phyloP scores from a whole-genome alignment of 1,140 invertebrate genomes.

The Drosophila seguyi region DNA sequence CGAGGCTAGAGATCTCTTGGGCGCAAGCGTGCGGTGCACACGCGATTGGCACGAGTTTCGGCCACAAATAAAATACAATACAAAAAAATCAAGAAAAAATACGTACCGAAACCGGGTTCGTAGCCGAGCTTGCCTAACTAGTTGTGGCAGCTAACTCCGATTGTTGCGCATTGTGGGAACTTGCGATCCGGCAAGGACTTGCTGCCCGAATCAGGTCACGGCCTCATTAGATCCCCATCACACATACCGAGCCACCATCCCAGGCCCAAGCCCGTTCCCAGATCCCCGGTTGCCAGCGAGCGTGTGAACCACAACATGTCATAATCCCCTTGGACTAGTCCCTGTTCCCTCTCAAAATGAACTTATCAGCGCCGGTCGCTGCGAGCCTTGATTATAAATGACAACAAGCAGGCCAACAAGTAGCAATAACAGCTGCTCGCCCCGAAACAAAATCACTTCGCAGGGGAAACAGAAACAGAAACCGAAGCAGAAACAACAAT shows the following conservation, averaged over 20 bases:
- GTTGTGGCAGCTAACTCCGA: conserved; percentile 48
- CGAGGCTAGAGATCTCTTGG: conserved; percentile 44
- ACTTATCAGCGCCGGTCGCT: conserved; percentile 72
- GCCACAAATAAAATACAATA: conserved; percentile 25
- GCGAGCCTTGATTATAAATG: conserved; percentile 81
- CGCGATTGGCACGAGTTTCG: conserved; percentile 84
- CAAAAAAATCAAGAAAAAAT: conserved; percentile 37
- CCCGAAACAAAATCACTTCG: conserved; percentile 66
- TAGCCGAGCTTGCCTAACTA: conserved; percentile 65
- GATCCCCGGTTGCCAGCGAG: conserved; percentile 41
- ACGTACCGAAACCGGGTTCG: conserved; percentile 36
- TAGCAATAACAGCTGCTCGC: conserved; percentile 75
- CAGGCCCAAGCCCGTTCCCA: conserved; percentile 16
- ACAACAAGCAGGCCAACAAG: conserved; percentile 80
- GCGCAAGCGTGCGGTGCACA: conserved; percentile 77
- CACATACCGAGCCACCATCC: neutral
- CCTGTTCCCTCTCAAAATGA: conserved; percentile 62
- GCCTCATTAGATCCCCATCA: conserved; percentile 75
- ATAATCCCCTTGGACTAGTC: conserved; percentile 72
- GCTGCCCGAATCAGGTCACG: conserved; percentile 69
- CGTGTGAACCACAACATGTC: conserved; percentile 79
- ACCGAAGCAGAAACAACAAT: conserved; percentile 46
- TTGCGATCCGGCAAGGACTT: conserved; percentile 59
- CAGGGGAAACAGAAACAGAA: conserved; percentile 72
- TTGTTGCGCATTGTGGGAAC: conserved; percentile 62